A percentile compares a stretch with the other conserved stretches of the same genome.
phyloP scores from a whole-genome alignment of 2,113 vertebrate genomes.

The Chloropsis hardwickii region DNA sequence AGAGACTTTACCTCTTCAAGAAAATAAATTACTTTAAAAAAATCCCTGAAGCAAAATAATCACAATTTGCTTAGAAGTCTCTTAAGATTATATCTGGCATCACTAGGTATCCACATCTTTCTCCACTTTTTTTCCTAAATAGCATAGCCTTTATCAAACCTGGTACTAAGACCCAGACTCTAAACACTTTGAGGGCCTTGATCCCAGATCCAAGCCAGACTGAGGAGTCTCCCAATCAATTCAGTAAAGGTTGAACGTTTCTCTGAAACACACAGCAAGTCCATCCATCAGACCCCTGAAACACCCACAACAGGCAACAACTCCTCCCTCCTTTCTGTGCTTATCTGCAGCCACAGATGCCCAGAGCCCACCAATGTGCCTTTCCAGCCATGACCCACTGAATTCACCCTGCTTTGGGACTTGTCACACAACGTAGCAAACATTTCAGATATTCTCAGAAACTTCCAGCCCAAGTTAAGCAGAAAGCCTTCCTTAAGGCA shows the following conservation, averaged over 20 bases:
- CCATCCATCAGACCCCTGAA: neutral
- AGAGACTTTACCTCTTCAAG: neutral
- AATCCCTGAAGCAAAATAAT: neutral
- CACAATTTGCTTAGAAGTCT: neutral
- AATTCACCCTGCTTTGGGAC: neutral
- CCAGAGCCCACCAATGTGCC: accelerated
- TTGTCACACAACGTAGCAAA: neutral
- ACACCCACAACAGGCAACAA: neutral
- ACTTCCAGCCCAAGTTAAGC: neutral
- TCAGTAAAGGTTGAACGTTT: neutral
- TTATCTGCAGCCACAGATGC: neutral
- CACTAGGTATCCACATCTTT: neutral
- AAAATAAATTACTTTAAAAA: neutral
- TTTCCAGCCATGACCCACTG: neutral
- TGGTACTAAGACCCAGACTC: neutral
- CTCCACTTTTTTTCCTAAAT: neutral
- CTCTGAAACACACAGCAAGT: neutral
- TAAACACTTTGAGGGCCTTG: neutral
- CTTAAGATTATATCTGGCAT: neutral
- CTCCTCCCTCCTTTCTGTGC: neutral
- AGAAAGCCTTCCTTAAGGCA: neutral
- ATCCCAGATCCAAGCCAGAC: neutral
- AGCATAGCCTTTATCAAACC: neutral
- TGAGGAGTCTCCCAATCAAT: neutral
- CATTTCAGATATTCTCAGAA: neutral